phyloP scores from a whole-genome alignment of 2,113 vertebrate genomes.

The Oceanites oceanicus region DNA sequence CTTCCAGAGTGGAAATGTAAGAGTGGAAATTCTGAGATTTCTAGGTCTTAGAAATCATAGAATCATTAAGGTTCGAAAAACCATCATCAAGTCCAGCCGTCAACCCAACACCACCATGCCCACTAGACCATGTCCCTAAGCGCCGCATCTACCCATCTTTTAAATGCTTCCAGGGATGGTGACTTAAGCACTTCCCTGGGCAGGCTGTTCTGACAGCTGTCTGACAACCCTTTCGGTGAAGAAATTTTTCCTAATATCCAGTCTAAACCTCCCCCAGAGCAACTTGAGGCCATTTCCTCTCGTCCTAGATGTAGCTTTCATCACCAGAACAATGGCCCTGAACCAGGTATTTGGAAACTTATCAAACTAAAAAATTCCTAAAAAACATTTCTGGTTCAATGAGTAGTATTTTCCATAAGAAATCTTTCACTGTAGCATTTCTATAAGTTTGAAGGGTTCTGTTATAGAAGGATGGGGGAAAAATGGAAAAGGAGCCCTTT shows the following conservation, averaged over 20 bases:
- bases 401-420: not conserved
- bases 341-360: not conserved
- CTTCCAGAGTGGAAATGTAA: not conserved
- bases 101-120: too few relatives aligned
- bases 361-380: not conserved
- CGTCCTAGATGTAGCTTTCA: not conserved
- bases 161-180: too few relatives aligned
- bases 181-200: too few relatives aligned
- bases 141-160: too few relatives aligned
- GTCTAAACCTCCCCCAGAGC: too few relatives aligned
- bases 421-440: not conserved
- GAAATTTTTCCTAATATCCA: too few relatives aligned
- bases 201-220: too few relatives aligned
- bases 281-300: too few relatives aligned
- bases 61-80: too few relatives aligned
- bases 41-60: not conserved
- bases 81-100: too few relatives aligned
- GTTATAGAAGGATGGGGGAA: not conserved
- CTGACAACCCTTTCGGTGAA: too few relatives aligned
- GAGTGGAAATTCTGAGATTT: not conserved
- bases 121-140: too few relatives aligned
- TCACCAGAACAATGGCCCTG: not conserved
- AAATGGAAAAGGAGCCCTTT: not conserved
- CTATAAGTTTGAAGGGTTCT: not conserved
- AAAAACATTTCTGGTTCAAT: not conserved